These are phyloP conservation scores for Platyscapa corneri DNA, from an alignment of 1,140 invertebrate genomes.

Conservation along the genomic window DNA sequence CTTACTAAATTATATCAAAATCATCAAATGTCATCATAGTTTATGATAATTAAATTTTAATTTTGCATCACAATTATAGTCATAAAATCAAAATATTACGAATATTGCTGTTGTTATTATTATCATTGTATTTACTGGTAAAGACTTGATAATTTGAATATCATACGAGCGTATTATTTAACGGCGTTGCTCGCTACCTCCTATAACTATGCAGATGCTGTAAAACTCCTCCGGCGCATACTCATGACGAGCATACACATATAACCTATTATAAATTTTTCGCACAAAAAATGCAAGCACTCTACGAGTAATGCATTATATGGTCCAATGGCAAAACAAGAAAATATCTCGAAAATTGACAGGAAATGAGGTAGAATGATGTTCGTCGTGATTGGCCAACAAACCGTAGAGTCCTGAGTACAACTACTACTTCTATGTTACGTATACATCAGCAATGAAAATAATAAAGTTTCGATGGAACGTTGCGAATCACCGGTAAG, in stretches of 20 bases:
- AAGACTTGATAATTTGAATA: neutral
- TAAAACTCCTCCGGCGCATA: neutral
- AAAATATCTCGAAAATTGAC: neutral
- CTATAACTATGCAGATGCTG: neutral
- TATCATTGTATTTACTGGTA: neutral
- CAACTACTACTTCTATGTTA: neutral
- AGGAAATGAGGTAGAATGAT: neutral
- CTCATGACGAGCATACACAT: neutral
- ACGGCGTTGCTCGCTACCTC: neutral
- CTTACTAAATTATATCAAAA: too few relatives aligned
- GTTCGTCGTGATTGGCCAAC: neutral
- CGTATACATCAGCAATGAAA: neutral
- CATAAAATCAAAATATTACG: too few relatives aligned
- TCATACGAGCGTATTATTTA: neutral
- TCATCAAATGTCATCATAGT: too few relatives aligned
- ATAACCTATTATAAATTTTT: constrained; percentile 10
- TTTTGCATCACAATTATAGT: too few relatives aligned
- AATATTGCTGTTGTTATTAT: neutral
- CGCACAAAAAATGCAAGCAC: neutral
- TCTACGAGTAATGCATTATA: constrained; percentile 4
- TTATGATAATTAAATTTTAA: too few relatives aligned
- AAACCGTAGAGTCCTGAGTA: neutral
- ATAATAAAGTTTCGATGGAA: neutral
- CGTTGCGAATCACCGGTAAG: neutral
- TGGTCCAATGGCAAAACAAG: neutral